Conservation (phyloP, 2,888 invertebrate genomes). For the Julus scandinavius region DNA sequence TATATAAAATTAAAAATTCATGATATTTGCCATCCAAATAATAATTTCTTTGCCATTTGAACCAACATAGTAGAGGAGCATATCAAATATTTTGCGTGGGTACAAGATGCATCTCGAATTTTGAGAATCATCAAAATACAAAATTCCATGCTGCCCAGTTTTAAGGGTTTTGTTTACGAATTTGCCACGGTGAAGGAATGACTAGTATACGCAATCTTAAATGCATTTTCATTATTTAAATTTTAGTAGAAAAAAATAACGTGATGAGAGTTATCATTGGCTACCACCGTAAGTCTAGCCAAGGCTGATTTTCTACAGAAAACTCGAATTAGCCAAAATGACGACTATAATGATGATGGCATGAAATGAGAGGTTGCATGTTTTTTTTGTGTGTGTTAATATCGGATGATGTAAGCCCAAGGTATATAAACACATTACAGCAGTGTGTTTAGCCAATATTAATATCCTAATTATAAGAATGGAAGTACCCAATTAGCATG, state of each 20-base stretch:
- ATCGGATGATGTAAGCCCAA: constrained; percentile 1
- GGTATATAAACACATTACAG: background rate
- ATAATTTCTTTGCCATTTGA: too few species aligned
- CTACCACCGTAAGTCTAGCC: background rate
- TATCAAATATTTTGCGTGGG: background rate
- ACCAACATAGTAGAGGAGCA: background rate
- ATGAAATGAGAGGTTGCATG: constrained; percentile 6
- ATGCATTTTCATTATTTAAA: background rate
- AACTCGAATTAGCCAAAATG: background rate
- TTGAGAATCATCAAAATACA: background rate
- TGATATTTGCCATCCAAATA: too few species aligned
- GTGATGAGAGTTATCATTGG: constrained; percentile 1
- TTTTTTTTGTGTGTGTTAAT: background rate
- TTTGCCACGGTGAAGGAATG: background rate
- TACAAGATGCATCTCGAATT: background rate
- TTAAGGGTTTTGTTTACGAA: constrained; percentile 5
- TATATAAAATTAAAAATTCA: too few species aligned
- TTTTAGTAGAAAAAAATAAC: background rate
- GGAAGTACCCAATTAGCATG: constrained; percentile 8
- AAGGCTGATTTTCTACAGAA: background rate
- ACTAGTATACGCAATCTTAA: background rate
- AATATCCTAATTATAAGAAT: constrained; percentile 33
- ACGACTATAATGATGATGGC: constrained; percentile 22
- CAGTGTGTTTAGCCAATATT: constrained; percentile 4
- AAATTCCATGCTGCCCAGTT: background rate